Evolutionary conservation across 2,888 invertebrate species (phyloP).

Genomic region (Cataglyphis altisquamis): DNA sequence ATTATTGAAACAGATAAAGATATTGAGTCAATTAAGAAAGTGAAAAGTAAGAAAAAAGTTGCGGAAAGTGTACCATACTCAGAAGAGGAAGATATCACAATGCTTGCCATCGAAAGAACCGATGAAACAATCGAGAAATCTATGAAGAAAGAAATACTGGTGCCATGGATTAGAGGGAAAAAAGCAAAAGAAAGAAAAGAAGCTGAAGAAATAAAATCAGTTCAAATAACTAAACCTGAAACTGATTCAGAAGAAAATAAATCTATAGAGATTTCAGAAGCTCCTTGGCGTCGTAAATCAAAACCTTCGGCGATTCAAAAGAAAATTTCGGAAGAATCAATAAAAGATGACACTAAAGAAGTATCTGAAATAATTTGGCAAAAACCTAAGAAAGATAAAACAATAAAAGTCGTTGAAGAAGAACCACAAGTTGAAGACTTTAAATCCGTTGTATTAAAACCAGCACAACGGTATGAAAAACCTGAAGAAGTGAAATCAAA

Average conservation of each 20-base stretch:
- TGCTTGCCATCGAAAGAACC: conserved; percentile 57
- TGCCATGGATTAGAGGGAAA: conserved; percentile 75
- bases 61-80: conserved; percentile 66
- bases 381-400: conserved; percentile 74
- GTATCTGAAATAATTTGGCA: conserved; percentile 80
- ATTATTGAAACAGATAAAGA: conserved; percentile 64
- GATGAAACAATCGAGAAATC: conserved; percentile 69
- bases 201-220: conserved; percentile 51
- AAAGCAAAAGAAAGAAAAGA: conserved; percentile 63
- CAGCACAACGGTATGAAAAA: conserved; percentile 67
- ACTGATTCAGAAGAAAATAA: conserved; percentile 65
- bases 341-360: conserved; percentile 82
- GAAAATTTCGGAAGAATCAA: conserved; percentile 66
- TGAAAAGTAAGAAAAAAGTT: conserved; percentile 69
- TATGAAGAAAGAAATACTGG: conserved; percentile 63
- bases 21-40: conserved; percentile 64
- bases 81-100: conserved; percentile 60
- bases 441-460: conserved; percentile 71
- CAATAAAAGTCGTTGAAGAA: conserved; percentile 67
- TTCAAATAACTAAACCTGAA: conserved; percentile 59
- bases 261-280: conserved; percentile 62
- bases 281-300: conserved; percentile 79
- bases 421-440: conserved; percentile 73
- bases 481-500: conserved; percentile 71
- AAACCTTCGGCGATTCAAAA: conserved; percentile 57